Conservation (phyloP, 2,113 vertebrate species). For the Periophthalmodon schlosseri region DNA sequence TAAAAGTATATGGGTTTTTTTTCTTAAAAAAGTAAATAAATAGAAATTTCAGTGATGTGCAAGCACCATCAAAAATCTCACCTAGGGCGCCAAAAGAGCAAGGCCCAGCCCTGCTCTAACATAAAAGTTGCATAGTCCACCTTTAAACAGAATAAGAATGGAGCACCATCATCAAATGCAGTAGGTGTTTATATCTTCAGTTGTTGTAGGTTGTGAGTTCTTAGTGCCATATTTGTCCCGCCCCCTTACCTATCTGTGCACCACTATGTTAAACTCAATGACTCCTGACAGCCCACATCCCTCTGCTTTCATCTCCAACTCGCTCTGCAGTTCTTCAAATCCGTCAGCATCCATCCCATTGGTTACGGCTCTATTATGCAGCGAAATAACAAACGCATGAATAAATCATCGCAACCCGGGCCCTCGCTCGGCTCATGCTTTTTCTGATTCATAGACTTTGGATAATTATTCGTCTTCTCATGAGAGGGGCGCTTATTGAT, state of each 20-base stretch:
- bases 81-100: too few species aligned
- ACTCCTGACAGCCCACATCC: constrained; percentile 42
- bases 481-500: constrained; percentile 50
- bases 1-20: too few species aligned
- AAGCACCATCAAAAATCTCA: too few species aligned
- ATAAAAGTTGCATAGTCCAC: too few species aligned
- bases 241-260: constrained; percentile 26
- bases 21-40: too few species aligned
- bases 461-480: constrained; percentile 63
- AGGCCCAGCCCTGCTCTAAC: too few species aligned
- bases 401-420: constrained; percentile 54
- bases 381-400: constrained; percentile 60
- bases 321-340: constrained; percentile 29
- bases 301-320: constrained; percentile 47
- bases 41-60: too few species aligned
- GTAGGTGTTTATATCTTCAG: neutral
- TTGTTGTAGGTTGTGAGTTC: neutral
- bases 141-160: neutral
- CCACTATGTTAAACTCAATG: constrained; percentile 44
- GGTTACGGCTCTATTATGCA: constrained; percentile 59
- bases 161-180: too few species aligned
- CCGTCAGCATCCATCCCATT: constrained; percentile 57
- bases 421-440: constrained; percentile 13
- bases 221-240: neutral
- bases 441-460: constrained; percentile 48